These are phyloP conservation scores for Ailurus styani DNA, from an alignment of 2,113 vertebrate genomes.

Conservation along the genomic window DNA sequence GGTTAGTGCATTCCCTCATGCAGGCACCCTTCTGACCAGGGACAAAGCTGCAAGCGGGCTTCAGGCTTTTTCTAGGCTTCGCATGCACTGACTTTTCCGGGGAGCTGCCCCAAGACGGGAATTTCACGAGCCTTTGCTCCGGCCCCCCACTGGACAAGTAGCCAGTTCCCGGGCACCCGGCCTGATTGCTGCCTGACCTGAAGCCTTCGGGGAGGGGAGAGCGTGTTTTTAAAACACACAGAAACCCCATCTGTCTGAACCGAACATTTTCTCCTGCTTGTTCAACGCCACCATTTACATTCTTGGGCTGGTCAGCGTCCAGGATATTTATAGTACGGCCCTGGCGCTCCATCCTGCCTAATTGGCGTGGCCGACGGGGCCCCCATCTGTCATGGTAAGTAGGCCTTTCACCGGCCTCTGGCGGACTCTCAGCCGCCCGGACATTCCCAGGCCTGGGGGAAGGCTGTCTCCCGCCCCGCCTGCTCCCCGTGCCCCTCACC, in stretches of 20 bases:
- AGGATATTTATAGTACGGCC: conserved; percentile 59
- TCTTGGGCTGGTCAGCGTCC: conserved; percentile 16
- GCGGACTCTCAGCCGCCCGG: conserved; percentile 6
- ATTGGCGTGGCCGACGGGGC: conserved; percentile 48
- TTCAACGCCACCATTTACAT: conserved; percentile 50
- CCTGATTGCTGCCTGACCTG: not conserved
- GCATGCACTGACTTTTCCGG: not conserved
- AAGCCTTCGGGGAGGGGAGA: not conserved
- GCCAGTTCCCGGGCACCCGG: not conserved
- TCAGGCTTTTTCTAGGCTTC: not conserved
- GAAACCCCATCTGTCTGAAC: conserved; percentile 41
- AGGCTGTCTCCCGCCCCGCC: not conserved
- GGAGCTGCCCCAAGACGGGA: not conserved
- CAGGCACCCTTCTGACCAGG: not conserved
- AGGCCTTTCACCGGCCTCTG: conserved; percentile 60
- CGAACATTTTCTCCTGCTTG: conserved; percentile 52
- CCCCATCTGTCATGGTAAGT: conserved; percentile 62
- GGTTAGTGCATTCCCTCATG: not conserved
- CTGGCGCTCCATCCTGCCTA: conserved; percentile 62
- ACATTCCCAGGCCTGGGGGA: conserved; percentile 60
- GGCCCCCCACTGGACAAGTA: not conserved
- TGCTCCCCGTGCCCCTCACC: not conserved
- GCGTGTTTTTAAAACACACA: conserved; percentile 45
- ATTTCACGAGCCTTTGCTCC: not conserved
- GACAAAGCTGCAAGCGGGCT: not conserved